Evolutionary conservation across 2,797 vertebrate species (phyloP), one percentile per base, ranked within the genome.

Genomic region (Rhadinocentrus ornatus): DNA sequence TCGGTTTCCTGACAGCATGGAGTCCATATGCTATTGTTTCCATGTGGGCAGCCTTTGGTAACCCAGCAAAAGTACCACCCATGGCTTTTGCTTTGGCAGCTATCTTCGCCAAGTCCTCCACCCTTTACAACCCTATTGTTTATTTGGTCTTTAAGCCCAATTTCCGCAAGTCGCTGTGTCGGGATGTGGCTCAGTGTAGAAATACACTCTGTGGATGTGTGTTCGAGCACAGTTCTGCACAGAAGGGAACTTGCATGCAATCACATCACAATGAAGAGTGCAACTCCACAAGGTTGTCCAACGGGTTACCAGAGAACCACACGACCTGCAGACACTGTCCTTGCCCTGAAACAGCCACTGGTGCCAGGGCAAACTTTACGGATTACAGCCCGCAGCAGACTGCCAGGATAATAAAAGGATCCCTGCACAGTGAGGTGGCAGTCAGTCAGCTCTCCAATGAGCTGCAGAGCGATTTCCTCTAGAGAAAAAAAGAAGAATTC

Each of bases 1-100:
- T 95, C 24, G 95, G 96, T 4, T 96, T 96, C 80, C 92, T 96
- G 81, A 91, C 91, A 41, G 95, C 96, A 57, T 96, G 96, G 95
- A 96, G 94, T 58, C 96, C 96, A 22, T 96, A 96, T 2, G 95
- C 96, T 0, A 37, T 96, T 0, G 70, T 96, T 2, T 93, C 95
- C 18, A 94, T 96, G 88, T 95, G 94, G 95, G 93, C 95, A 2
- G 92, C 91, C 0, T 94, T 96, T 0, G 90, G 93, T 2, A 85
- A 93, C 0, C 53, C 93, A 59, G 55, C 69, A 27, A 71, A 65
- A 34, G 89, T 96, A 27, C 95, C 95, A 0, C 92, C 90, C 0
- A 89, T 96, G 84, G 94, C 94, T 46, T 96, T 96, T 0, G 95
- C 95, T 73, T 44, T 95, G 62, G 95, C 95, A 0, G 94, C 96